Evolutionary conservation across 2,888 invertebrate genomes (phyloP).

Genomic region (Ctena decussata): DNA sequence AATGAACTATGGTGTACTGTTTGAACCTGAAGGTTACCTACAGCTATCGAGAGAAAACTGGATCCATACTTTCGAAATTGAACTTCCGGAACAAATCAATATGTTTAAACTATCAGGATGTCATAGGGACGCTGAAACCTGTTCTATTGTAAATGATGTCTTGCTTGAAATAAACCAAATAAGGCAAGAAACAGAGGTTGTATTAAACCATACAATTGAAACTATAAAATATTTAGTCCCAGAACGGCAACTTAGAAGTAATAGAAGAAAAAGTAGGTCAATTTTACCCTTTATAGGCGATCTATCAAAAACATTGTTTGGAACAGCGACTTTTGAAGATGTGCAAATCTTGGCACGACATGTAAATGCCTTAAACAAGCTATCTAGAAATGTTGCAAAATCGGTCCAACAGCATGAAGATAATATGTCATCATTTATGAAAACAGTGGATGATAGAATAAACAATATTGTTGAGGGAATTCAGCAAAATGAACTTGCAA

Average conservation of each 20-base stretch:
- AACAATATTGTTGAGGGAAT: constrained; percentile 19
- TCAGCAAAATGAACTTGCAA: constrained; percentile 1
- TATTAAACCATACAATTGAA: background rate
- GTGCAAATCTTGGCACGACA: constrained; percentile 14
- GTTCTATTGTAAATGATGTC: background rate
- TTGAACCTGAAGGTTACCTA: background rate
- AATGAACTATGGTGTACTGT: constrained; percentile 25
- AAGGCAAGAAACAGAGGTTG: background rate
- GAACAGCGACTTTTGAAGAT: background rate
- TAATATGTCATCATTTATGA: constrained; percentile 25
- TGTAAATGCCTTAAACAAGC: constrained; percentile 20
- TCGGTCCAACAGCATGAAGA: constrained; percentile 13
- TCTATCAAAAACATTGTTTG: background rate
- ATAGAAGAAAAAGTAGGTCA: constrained; percentile 5
- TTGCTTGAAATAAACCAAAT: constrained; percentile 13
- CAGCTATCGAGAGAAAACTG: constrained; percentile 7
- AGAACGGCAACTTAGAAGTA: background rate
- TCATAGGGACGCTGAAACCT: background rate
- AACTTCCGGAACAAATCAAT: constrained; percentile 3
- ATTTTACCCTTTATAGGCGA: constrained; percentile 24
- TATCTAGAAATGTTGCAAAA: background rate
- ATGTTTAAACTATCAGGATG: background rate
- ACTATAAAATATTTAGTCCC: background rate
- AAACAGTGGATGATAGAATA: constrained; percentile 16
- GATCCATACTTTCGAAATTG: constrained; percentile 13